Evolutionary conservation across 1,140 invertebrate species (phyloP).

Genomic region (Rhysida immarginata): DNA sequence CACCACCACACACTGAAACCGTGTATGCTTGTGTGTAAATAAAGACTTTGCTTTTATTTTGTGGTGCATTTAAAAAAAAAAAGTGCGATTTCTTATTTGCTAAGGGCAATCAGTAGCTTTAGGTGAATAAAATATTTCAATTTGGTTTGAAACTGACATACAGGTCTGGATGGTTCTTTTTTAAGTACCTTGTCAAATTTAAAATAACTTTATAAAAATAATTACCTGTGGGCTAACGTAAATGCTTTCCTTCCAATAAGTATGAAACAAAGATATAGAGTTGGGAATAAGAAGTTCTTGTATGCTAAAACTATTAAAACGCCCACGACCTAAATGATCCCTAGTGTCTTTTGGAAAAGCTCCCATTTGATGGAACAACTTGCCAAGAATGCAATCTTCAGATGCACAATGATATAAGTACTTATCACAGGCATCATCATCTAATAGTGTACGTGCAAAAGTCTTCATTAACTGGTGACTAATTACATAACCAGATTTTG

Average conservation of each 20-base stretch:
- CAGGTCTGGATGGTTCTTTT: too few relatives aligned
- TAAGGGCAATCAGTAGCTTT: too few relatives aligned
- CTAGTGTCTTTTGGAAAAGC: conserved; percentile 17
- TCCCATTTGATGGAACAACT: conserved; percentile 12
- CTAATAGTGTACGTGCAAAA: background rate
- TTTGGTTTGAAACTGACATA: too few relatives aligned
- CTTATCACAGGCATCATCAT: conserved; percentile 6
- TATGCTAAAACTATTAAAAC: conserved; percentile 19
- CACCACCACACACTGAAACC: too few relatives aligned
- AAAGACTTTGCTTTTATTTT: too few relatives aligned
- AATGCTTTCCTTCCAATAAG: conserved; percentile 19
- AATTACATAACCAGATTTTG: conserved; percentile 17
- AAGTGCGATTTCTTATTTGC: too few relatives aligned
- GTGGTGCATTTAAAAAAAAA: too few relatives aligned
- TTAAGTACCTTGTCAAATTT: too few relatives aligned
- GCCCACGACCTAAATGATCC: conserved; percentile 13
- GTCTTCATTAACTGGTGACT: conserved; percentile 13
- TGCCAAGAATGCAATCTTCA: conserved; percentile 15
- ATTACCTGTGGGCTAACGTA: conserved; percentile 17
- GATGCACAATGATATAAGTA: background rate
- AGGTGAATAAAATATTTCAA: too few relatives aligned
- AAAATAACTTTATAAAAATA: too few relatives aligned
- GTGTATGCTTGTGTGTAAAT: too few relatives aligned
- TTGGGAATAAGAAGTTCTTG: conserved; percentile 19
- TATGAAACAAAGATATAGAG: conserved; percentile 18